Conservation (phyloP, 2,797 vertebrate species). For the Myotis vivesi region DNA sequence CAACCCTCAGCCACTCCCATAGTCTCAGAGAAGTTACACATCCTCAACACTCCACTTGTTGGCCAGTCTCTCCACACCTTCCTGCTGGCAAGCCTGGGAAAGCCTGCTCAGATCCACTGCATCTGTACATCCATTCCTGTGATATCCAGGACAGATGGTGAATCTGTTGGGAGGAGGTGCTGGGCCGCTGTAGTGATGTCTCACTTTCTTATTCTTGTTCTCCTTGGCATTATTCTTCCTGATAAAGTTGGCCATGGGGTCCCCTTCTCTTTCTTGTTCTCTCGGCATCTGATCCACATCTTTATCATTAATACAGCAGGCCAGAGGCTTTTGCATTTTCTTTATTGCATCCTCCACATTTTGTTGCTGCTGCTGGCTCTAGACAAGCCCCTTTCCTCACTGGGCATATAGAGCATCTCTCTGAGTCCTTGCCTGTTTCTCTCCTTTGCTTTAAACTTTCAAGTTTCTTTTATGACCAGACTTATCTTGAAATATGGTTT, state of each 20-base stretch:
- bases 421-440: conserved; percentile 88
- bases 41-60: conserved; percentile 97
- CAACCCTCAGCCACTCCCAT: neutral
- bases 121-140: conserved; percentile 98
- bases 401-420: conserved; percentile 92
- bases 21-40: conserved; percentile 86
- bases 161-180: conserved; percentile 94
- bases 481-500: conserved; percentile 95
- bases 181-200: conserved; percentile 91
- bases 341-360: conserved; percentile 90
- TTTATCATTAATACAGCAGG: conserved; percentile 92
- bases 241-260: conserved; percentile 96
- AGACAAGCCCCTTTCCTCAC: conserved; percentile 96
- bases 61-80: conserved; percentile 92
- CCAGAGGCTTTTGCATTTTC: conserved; percentile 94
- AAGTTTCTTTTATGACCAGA: conserved; percentile 91
- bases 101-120: conserved; percentile 96
- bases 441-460: conserved; percentile 87
- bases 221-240: conserved; percentile 91
- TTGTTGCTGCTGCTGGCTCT: conserved; percentile 91
- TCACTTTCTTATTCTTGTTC: conserved; percentile 84
- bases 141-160: conserved; percentile 93
- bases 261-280: conserved; percentile 94
- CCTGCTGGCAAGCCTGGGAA: conserved; percentile 90
- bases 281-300: conserved; percentile 95